phyloP scores from a whole-genome alignment of 1,140 invertebrate species.

The Triops cancriformis region DNA sequence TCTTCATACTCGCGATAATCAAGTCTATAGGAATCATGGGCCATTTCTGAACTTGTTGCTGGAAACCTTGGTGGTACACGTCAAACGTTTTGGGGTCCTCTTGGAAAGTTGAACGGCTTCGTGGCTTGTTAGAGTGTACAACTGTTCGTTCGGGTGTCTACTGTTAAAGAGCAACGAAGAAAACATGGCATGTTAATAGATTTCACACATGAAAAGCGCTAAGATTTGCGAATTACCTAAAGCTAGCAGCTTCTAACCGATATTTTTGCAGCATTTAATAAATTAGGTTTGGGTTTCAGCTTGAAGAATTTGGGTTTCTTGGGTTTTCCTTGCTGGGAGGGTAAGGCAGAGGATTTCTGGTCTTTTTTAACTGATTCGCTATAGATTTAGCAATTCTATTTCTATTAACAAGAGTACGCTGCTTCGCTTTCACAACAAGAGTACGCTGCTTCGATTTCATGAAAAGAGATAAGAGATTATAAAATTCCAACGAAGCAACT shows the following conservation, averaged over 20 bases:
- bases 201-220: neutral
- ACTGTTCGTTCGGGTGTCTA: conserved; percentile 76
- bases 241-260: conserved; percentile 32
- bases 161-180: no score
- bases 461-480: no score
- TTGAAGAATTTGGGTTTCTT: conserved; percentile 15
- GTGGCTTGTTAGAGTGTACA: conserved; percentile 66
- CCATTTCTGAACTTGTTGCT: conserved; percentile 78
- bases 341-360: neutral
- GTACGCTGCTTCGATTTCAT: no score
- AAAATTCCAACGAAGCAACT: no score
- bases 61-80: conserved; percentile 85
- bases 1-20: conserved; percentile 69
- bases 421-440: neutral
- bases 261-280: neutral
- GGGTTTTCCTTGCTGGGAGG: neutral
- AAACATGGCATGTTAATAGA: conserved; percentile 16
- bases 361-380: neutral
- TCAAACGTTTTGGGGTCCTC: conserved; percentile 67
- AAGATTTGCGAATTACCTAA: conserved; percentile 26
- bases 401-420: neutral
- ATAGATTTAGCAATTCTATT: neutral
- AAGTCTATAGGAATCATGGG: conserved; percentile 79
- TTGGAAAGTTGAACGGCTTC: conserved; percentile 63
- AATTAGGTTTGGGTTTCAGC: neutral